A percentile compares a stretch with the other conserved stretches of the same genome.
Conservation (phyloP, 2,888 invertebrate species). For the Alentia gelatinosa region DNA sequence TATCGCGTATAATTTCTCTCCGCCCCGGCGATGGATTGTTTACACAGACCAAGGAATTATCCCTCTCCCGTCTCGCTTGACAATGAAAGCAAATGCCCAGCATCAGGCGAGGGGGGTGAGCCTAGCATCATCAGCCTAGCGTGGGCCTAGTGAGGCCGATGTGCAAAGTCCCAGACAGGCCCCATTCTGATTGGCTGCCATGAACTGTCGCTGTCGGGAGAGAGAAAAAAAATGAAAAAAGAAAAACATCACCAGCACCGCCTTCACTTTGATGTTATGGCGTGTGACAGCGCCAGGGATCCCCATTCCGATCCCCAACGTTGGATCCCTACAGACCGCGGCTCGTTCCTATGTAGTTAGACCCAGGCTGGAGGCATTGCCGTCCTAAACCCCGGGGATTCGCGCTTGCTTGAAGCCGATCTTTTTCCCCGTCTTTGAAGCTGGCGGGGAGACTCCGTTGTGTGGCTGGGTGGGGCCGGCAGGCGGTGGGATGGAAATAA, state of each 20-base stretch:
- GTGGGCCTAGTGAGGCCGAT: neutral
- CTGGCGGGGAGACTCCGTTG: neutral
- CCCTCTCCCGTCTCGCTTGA: neutral
- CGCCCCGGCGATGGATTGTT: neutral
- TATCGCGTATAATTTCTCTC: slow-evolving; percentile 31
- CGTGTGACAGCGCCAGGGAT: neutral
- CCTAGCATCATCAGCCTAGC: neutral
- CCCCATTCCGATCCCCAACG: neutral
- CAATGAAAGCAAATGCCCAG: neutral
- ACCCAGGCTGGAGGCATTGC: neutral
- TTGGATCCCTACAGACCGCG: neutral
- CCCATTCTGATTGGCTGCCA: slow-evolving; percentile 29
- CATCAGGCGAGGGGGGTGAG: neutral
- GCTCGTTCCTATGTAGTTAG: slow-evolving; percentile 4
- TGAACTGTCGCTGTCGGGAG: neutral
- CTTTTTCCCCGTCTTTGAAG: neutral
- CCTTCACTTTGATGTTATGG: slow-evolving; percentile 43
- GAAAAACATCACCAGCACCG: no score
- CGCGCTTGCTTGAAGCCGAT: slow-evolving; percentile 8
- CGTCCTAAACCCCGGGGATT: neutral
- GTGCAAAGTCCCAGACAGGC: neutral
- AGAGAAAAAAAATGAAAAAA: neutral
- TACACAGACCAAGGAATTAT: slow-evolving; percentile 1
- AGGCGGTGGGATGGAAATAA: slow-evolving; percentile 25
- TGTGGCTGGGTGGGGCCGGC: neutral